Percentiles rank a stretch among this genome's conserved stretches.
Evolutionary conservation across 2,113 vertebrate genomes (phyloP).

Genomic region (Tor tambroides): DNA sequence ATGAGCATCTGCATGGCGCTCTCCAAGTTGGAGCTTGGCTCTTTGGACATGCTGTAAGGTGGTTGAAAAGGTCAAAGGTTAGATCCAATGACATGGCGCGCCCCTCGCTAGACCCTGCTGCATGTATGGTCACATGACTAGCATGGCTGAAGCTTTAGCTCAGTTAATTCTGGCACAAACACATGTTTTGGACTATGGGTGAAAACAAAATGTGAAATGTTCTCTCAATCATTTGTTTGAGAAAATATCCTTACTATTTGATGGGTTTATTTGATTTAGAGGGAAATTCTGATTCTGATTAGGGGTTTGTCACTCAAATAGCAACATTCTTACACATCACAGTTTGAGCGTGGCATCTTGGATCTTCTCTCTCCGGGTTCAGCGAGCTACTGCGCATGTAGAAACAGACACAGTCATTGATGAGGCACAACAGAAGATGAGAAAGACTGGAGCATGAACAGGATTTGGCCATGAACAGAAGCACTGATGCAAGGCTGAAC

Average conservation of each 20-base stretch:
- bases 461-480: not conserved
- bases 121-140: conserved; percentile 73
- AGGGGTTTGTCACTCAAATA: conserved; percentile 59
- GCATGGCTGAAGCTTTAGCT: conserved; percentile 66
- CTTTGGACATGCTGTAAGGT: conserved; percentile 77
- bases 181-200: conserved; percentile 43
- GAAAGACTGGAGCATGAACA: conserved; percentile 16
- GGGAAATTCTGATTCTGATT: not conserved
- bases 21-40: conserved; percentile 79
- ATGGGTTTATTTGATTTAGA: conserved; percentile 42
- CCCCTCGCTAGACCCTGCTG: conserved; percentile 66
- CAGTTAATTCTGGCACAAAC: conserved; percentile 43
- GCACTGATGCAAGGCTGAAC: not conserved
- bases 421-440: conserved; percentile 2
- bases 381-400: conserved; percentile 74
- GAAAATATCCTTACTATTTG: conserved; percentile 10
- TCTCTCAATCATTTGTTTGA: conserved; percentile 16
- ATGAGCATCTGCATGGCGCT: conserved; percentile 85
- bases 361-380: conserved; percentile 68
- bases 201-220: conserved; percentile 49
- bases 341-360: conserved; percentile 80
- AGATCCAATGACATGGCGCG: conserved; percentile 60
- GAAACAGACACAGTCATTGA: conserved; percentile 73
- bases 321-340: conserved; percentile 80
- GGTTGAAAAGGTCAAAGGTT: conserved; percentile 58